Percentiles rank a stretch among this genome's conserved stretches.
phyloP scores from a whole-genome alignment of 2,888 invertebrate species.

The Aspidiotus rigidus region DNA sequence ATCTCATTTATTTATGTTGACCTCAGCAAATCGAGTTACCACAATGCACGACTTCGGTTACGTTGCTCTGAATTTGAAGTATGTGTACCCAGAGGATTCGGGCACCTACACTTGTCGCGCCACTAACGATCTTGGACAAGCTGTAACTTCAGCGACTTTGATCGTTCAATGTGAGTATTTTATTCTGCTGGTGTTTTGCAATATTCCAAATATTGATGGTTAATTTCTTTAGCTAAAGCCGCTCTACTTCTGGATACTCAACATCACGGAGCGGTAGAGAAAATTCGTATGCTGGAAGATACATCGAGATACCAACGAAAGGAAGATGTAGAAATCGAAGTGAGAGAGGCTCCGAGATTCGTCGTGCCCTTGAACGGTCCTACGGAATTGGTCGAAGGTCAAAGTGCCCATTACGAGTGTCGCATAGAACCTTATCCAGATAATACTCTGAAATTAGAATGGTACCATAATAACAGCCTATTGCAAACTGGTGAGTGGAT shows the following conservation, averaged over 20 bases:
- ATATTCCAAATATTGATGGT: conserved; percentile 33
- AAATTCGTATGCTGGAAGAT: conserved; percentile 78
- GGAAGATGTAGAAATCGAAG: conserved; percentile 64
- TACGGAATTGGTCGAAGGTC: conserved; percentile 71
- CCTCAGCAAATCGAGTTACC: conserved; percentile 71
- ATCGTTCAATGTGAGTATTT: conserved; percentile 67
- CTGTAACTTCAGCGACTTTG: conserved; percentile 85
- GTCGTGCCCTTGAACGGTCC: conserved; percentile 79
- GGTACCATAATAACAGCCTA: conserved; percentile 88
- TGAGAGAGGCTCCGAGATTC: conserved; percentile 76
- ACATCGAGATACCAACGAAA: conserved; percentile 65
- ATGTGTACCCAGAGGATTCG: conserved; percentile 89
- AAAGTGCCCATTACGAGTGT: conserved; percentile 87
- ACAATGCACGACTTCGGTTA: conserved; percentile 98
- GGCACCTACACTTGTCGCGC: conserved; percentile 94
- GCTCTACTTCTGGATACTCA: conserved; percentile 79
- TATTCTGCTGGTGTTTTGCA: neutral
- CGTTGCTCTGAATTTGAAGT: conserved; percentile 88
- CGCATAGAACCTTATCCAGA: conserved; percentile 88
- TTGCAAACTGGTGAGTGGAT: conserved; percentile 56
- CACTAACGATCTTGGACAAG: conserved; percentile 84
- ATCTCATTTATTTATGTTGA: conserved; percentile 33
- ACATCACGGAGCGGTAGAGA: conserved; percentile 78
- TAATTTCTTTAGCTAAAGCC: conserved; percentile 59
- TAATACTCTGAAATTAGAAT: conserved; percentile 77